Percentiles rank a stretch among this genome's conserved stretches.
Evolutionary conservation across 2,113 vertebrate genomes (phyloP).

Genomic region (Myiagra hebetior): DNA sequence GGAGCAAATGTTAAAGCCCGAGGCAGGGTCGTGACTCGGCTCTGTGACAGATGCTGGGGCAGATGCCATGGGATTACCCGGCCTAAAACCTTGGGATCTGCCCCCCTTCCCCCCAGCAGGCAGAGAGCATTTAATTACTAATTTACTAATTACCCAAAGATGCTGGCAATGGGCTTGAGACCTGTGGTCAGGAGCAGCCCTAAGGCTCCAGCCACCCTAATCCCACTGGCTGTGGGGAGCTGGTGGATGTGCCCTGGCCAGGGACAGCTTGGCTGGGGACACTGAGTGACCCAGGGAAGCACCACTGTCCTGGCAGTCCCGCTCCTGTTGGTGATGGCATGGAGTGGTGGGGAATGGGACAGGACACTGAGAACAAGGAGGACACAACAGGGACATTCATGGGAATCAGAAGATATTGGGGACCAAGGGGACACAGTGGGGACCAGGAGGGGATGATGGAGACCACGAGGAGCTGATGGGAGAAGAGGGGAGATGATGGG

Average conservation of each 20-base stretch:
- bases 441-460: not conserved
- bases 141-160: conserved; percentile 72
- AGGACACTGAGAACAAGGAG: not conserved
- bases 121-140: conserved; percentile 71
- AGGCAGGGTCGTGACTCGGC: not conserved
- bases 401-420: not conserved
- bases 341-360: not conserved
- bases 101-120: conserved; percentile 17
- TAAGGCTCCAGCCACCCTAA: not conserved
- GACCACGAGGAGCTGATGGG: not conserved
- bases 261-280: not conserved
- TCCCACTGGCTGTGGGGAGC: not conserved
- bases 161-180: conserved; percentile 25
- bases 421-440: not conserved
- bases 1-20: conserved; percentile 63
- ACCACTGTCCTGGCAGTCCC: not conserved
- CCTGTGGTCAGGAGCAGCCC: not conserved
- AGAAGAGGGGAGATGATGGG: too few relatives aligned
- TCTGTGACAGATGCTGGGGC: conserved; percentile 68
- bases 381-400: not conserved
- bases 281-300: not conserved
- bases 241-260: not conserved
- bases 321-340: rapidly evolving
- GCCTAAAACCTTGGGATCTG: conserved; percentile 70
- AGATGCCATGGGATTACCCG: conserved; percentile 73